These are phyloP conservation scores for Cossypha polioptera DNA, from an alignment of 2,797 vertebrate genomes.

Conservation along the genomic window DNA sequence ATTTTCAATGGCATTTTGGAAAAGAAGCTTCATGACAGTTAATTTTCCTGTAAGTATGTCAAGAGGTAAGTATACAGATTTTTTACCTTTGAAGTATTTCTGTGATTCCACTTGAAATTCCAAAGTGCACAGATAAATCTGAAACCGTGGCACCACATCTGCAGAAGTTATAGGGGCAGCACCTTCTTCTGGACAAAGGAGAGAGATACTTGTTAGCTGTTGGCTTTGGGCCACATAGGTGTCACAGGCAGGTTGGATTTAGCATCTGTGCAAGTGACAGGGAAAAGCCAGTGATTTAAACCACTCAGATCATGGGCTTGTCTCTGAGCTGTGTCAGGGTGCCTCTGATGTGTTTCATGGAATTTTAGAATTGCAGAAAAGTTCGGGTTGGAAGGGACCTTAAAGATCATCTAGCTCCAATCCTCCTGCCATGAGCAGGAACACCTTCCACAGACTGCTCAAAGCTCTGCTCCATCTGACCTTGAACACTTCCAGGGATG, in stretches of 20 bases:
- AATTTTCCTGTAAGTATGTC: background rate
- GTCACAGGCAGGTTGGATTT: background rate
- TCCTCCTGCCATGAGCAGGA: background rate
- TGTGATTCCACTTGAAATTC: background rate
- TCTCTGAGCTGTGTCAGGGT: fast-evolving
- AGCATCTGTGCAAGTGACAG: background rate
- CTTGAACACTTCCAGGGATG: background rate
- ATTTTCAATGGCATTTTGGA: background rate
- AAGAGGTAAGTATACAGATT: background rate
- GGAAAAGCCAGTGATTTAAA: background rate
- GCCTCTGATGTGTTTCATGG: background rate
- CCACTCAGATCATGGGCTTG: background rate
- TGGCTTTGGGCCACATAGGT: background rate
- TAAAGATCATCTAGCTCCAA: background rate
- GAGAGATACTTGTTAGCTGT: background rate
- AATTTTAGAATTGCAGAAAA: background rate
- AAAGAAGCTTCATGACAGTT: background rate
- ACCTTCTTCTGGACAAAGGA: background rate
- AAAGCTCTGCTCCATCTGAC: background rate
- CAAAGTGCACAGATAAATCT: background rate
- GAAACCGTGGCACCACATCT: background rate
- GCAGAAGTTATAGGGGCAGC: background rate
- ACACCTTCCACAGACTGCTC: background rate
- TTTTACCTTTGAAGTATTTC: background rate
- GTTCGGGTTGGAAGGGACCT: background rate